phyloP scores from a whole-genome alignment of 2,113 vertebrate genomes.

The Ceyx melanurus region DNA sequence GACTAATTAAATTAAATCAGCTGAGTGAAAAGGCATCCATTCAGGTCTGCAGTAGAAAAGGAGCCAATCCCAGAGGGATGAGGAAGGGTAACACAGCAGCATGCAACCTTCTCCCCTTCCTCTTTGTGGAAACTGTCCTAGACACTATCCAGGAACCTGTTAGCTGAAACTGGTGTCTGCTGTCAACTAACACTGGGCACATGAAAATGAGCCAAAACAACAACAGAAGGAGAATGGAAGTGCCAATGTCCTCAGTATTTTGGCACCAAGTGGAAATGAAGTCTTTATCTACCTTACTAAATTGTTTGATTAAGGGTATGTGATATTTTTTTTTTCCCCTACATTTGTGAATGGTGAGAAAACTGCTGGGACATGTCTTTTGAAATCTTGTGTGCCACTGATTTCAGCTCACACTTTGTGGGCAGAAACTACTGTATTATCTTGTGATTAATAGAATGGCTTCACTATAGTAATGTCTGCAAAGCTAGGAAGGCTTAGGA shows the following conservation, averaged over 20 bases:
- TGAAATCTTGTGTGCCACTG: neutral
- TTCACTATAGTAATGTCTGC: neutral
- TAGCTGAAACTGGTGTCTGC: conserved; percentile 18
- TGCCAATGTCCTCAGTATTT: conserved; percentile 34
- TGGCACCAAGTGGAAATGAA: neutral
- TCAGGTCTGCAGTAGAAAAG: conserved; percentile 51
- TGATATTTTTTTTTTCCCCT: neutral
- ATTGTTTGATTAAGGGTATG: conserved; percentile 38
- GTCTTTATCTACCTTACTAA: conserved; percentile 32
- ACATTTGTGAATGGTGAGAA: neutral
- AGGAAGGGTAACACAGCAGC: neutral
- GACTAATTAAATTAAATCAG: conserved; percentile 74
- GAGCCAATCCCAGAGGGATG: conserved; percentile 42
- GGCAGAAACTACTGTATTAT: neutral
- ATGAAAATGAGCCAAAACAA: conserved; percentile 38
- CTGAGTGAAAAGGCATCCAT: conserved; percentile 57
- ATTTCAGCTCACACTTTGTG: neutral
- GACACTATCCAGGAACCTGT: conserved; percentile 31
- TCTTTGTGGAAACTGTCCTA: conserved; percentile 14
- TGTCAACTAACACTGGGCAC: neutral
- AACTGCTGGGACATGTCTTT: conserved; percentile 7
- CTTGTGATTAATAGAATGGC: neutral
- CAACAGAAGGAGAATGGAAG: conserved; percentile 55
- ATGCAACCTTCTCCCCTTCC: conserved; percentile 2
- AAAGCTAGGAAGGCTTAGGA: neutral